A percentile compares a stretch with the other conserved stretches of the same genome.
phyloP scores from a whole-genome alignment of 2,113 vertebrate species.

The Paradisaea rubra region DNA sequence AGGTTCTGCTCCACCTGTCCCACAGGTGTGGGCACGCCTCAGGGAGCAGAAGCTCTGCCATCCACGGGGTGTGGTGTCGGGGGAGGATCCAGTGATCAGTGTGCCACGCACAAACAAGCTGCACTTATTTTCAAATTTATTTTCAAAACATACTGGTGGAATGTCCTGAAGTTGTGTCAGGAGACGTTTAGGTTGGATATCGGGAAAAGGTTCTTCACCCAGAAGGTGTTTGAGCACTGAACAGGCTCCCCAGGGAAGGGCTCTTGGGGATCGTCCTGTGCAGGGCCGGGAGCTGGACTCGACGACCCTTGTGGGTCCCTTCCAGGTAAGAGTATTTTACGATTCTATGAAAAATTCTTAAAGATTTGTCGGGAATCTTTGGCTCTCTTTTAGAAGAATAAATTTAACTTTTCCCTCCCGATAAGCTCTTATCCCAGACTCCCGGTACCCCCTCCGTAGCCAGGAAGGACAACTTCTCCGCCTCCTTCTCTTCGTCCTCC shows the following conservation, averaged over 20 bases:
- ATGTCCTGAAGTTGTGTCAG: neutral
- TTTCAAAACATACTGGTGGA: neutral
- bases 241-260: neutral
- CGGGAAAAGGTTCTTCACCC: too few relatives aligned
- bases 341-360: neutral
- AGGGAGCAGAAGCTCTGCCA: neutral
- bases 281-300: neutral
- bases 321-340: neutral
- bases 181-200: neutral
- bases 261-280: neutral
- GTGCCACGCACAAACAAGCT: neutral
- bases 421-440: rapidly evolving
- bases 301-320: neutral
- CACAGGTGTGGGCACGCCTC: rapidly evolving
- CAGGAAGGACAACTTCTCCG: neutral
- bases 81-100: neutral
- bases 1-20: neutral
- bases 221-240: rapidly evolving
- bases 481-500: neutral
- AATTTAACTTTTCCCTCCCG: neutral
- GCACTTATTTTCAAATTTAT: neutral
- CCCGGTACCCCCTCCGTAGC: rapidly evolving
- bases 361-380: neutral
- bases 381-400: neutral
- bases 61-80: too few relatives aligned